Percentiles rank a stretch among this genome's conserved stretches.
Evolutionary conservation across 2,888 invertebrate genomes (phyloP).

Genomic region (Hypena proboscidalis): DNA sequence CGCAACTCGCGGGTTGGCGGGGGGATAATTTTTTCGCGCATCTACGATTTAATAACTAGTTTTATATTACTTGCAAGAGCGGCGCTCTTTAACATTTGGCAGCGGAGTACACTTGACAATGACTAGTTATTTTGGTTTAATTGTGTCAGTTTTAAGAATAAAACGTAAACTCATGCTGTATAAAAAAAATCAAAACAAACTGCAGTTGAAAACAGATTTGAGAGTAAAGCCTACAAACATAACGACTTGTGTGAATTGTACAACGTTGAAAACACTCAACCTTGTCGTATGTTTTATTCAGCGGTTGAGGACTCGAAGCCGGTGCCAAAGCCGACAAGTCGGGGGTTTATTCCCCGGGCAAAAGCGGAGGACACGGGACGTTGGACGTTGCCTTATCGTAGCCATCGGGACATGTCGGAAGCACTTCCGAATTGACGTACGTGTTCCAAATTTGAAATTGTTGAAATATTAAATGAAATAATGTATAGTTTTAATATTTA

Average conservation of each 20-base stretch:
- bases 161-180: background rate
- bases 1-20: too few relatives aligned
- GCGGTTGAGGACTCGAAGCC: conserved; percentile 19
- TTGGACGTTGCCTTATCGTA: conserved; percentile 27
- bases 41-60: too few relatives aligned
- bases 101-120: too few relatives aligned
- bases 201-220: conserved; percentile 25
- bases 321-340: conserved; percentile 37
- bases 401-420: conserved; percentile 27
- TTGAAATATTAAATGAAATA: too few relatives aligned
- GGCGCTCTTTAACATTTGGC: too few relatives aligned
- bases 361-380: conserved; percentile 21
- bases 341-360: conserved; percentile 30
- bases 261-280: conserved; percentile 33
- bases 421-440: conserved; percentile 27
- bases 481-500: too few relatives aligned
- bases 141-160: background rate
- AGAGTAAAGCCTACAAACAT: conserved; percentile 25
- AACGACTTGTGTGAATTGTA: conserved; percentile 25
- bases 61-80: too few relatives aligned
- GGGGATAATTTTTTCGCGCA: too few relatives aligned
- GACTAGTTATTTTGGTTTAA: too few relatives aligned
- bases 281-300: conserved; percentile 47
- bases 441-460: conserved; percentile 34
- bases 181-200: conserved; percentile 9